Conservation (phyloP, 1,140 invertebrate genomes). For the Druon quercuslanigerum region DNA sequence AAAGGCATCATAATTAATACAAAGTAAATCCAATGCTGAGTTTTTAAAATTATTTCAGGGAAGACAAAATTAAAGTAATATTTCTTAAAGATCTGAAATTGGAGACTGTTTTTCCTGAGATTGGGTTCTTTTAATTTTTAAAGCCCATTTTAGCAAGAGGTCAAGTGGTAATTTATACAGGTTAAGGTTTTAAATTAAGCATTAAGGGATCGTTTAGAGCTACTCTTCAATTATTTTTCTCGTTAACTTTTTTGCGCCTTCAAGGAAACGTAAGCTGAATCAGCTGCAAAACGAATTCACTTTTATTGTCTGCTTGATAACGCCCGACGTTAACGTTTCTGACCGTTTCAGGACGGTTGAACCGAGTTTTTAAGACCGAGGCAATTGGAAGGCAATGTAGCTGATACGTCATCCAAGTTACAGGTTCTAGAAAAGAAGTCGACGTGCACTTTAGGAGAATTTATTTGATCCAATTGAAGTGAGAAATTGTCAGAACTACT, state of each 20-base stretch:
- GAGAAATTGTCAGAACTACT: too few relatives aligned
- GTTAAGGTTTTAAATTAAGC: neutral
- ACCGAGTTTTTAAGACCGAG: neutral
- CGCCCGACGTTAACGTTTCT: constrained; percentile 13
- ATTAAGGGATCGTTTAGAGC: neutral
- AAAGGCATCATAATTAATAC: too few relatives aligned
- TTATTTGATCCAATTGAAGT: too few relatives aligned
- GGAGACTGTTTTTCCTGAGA: too few relatives aligned
- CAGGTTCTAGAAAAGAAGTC: too few relatives aligned
- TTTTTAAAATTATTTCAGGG: too few relatives aligned
- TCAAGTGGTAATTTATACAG: neutral
- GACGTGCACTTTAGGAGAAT: too few relatives aligned
- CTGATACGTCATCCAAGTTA: neutral
- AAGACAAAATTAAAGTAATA: too few relatives aligned
- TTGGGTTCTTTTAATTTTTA: too few relatives aligned
- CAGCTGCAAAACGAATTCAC: neutral
- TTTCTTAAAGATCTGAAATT: too few relatives aligned
- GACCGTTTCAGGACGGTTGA: constrained; percentile 2
- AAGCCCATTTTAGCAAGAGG: too few relatives aligned
- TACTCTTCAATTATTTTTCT: constrained; percentile 9
- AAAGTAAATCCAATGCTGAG: too few relatives aligned
- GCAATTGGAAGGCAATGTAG: neutral
- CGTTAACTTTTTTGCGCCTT: neutral
- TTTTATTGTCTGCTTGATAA: constrained; percentile 28
- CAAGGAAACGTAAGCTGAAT: constrained; percentile 2